Conservation (phyloP, 2,797 vertebrate genomes). For the Acanthurus leucopareius region DNA sequence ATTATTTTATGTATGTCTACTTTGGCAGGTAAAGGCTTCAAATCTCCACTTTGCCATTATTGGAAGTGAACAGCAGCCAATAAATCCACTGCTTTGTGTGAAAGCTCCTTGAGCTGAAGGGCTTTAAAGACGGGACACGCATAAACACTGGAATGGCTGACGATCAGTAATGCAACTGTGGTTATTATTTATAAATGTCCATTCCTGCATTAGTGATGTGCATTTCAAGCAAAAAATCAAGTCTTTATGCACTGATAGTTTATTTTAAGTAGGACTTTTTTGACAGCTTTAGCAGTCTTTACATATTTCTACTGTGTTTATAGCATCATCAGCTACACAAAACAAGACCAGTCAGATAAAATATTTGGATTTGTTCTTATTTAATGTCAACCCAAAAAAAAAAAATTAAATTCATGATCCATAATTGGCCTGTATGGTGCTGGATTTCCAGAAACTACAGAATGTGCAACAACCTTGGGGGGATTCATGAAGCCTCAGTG, state of each 20-base stretch:
- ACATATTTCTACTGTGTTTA: too few relatives aligned
- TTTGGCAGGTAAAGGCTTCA: constrained; percentile 23
- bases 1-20: background rate
- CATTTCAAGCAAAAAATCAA: too few relatives aligned
- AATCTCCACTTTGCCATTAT: constrained; percentile 31
- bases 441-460: background rate
- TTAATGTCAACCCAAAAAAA: too few relatives aligned
- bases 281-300: too few relatives aligned
- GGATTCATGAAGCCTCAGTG: constrained; percentile 1
- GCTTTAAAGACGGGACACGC: constrained; percentile 7
- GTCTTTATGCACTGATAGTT: too few relatives aligned
- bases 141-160: background rate
- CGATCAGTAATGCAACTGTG: background rate
- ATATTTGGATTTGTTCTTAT: too few relatives aligned
- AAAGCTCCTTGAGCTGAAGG: constrained; percentile 42
- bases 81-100: constrained; percentile 5
- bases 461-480: background rate
- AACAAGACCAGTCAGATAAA: too few relatives aligned
- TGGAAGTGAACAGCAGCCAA: constrained; percentile 45
- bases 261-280: too few relatives aligned
- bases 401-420: too few relatives aligned
- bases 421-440: background rate
- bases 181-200: background rate
- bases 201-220: too few relatives aligned
- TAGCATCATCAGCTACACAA: too few relatives aligned